Conservation (phyloP, 2,113 vertebrate species). For the Psettodes erumei region DNA sequence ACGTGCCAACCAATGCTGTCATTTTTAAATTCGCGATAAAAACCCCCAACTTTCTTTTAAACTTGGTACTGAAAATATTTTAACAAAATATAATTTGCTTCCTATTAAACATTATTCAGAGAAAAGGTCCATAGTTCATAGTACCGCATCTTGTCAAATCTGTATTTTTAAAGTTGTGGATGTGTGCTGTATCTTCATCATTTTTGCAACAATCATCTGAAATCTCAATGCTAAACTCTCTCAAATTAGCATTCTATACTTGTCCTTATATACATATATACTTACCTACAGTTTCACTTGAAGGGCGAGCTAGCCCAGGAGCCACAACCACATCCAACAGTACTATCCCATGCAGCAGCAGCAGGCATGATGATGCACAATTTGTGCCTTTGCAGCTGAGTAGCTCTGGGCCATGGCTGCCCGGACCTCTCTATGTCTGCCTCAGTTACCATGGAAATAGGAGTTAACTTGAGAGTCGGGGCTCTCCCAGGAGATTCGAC, state of each 20-base stretch:
- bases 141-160: not conserved
- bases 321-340: not conserved
- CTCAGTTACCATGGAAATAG: conserved; percentile 79
- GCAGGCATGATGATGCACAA: conserved; percentile 52
- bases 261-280: too few relatives aligned
- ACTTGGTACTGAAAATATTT: too few relatives aligned
- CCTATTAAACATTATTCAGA: not conserved
- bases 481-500: conserved; percentile 51
- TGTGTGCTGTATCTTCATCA: not conserved
- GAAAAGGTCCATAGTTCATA: too few relatives aligned
- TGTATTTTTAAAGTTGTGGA: not conserved
- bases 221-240: too few relatives aligned
- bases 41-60: too few relatives aligned
- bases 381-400: conserved; percentile 62
- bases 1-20: too few relatives aligned
- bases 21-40: too few relatives aligned
- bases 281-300: not conserved
- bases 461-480: conserved; percentile 69
- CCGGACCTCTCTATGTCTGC: conserved; percentile 61
- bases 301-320: not conserved
- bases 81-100: not conserved
- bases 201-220: too few relatives aligned
- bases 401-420: conserved; percentile 51
- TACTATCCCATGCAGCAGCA: conserved; percentile 31
- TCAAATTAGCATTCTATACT: not conserved